A percentile compares a stretch with the other conserved stretches of the same genome.
These are phyloP conservation scores for Drosophila malerkotliana DNA, from an alignment of 1,140 invertebrate genomes.

Conservation along the genomic window DNA sequence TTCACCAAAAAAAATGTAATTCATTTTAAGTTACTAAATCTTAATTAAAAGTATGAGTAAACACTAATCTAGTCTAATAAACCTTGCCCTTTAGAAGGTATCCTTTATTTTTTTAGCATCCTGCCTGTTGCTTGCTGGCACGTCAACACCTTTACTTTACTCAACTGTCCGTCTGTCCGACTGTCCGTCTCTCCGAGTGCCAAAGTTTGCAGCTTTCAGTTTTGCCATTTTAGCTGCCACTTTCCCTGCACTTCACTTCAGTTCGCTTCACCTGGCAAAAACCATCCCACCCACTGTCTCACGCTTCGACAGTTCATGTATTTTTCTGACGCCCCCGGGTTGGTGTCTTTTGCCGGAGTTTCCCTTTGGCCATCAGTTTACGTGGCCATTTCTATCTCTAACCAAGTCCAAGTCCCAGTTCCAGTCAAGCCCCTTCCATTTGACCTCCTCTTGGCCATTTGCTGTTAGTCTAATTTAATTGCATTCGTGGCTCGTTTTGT, in stretches of 20 bases:
- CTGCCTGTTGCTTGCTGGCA: slow-evolving; percentile 26
- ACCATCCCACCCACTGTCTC: neutral
- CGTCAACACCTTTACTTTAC: slow-evolving; percentile 45
- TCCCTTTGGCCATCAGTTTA: slow-evolving; percentile 41
- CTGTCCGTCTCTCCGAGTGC: slow-evolving; percentile 6
- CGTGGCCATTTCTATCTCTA: slow-evolving; percentile 21
- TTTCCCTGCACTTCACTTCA: slow-evolving; percentile 39
- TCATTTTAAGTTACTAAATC: too few relatives aligned
- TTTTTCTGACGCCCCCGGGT: neutral
- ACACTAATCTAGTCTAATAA: neutral
- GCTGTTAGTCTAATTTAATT: slow-evolving; percentile 64
- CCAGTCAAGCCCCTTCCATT: neutral
- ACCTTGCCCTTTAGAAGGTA: neutral
- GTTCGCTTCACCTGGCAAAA: slow-evolving; percentile 7
- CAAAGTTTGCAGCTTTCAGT: slow-evolving; percentile 38
- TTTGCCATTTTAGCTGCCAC: slow-evolving; percentile 48
- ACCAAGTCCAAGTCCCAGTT: neutral
- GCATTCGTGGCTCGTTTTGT: slow-evolving; percentile 49
- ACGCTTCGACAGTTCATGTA: slow-evolving; percentile 16
- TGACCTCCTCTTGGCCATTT: slow-evolving; percentile 37
- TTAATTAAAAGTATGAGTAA: too few relatives aligned
- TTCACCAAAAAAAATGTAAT: too few relatives aligned
- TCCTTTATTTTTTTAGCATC: neutral
- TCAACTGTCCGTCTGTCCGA: neutral
- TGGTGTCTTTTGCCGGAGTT: slow-evolving; percentile 17